phyloP scores from a whole-genome alignment of 1,140 invertebrate genomes.

The Drosophila novamexicana region DNA sequence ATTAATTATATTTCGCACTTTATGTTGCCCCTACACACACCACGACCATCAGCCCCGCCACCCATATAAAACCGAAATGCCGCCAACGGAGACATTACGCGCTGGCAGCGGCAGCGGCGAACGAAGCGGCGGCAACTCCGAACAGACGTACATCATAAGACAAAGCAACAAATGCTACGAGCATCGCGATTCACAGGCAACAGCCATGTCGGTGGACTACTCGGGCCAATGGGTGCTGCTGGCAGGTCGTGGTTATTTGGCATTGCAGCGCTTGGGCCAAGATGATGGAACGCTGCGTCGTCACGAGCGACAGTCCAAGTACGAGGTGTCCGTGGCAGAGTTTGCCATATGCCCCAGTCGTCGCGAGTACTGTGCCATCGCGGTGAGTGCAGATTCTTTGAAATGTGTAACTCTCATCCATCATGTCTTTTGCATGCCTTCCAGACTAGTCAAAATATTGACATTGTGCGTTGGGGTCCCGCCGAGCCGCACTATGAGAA shows the following conservation, averaged over 20 bases:
- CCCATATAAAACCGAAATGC: conserved; percentile 38
- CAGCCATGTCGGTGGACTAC: conserved; percentile 95
- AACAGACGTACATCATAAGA: conserved; percentile 72
- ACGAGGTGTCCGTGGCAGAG: conserved; percentile 95
- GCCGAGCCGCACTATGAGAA: conserved; percentile 89
- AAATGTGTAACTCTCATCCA: neutral
- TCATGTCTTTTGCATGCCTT: conserved; percentile 27
- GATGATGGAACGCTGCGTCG: conserved; percentile 90
- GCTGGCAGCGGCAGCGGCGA: conserved; percentile 45
- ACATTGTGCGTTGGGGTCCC: conserved; percentile 91
- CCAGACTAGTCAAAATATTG: conserved; percentile 93
- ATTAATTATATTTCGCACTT: conserved; percentile 37
- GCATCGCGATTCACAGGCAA: conserved; percentile 90
- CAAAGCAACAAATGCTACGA: conserved; percentile 79
- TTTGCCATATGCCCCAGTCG: conserved; percentile 94
- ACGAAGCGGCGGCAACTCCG: conserved; percentile 35
- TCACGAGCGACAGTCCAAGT: conserved; percentile 95
- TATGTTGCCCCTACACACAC: conserved; percentile 37
- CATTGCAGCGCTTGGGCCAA: conserved; percentile 90
- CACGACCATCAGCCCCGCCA: conserved; percentile 9
- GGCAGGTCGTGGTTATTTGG: conserved; percentile 90
- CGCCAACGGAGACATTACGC: conserved; percentile 70
- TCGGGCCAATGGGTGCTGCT: conserved; percentile 92
- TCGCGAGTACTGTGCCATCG: conserved; percentile 93
- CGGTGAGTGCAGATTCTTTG: conserved; percentile 87